Evolutionary conservation across 2,113 vertebrate genomes (phyloP), one percentile per base, ranked within the genome.

Genomic region (Gracilinanus agilis): DNA sequence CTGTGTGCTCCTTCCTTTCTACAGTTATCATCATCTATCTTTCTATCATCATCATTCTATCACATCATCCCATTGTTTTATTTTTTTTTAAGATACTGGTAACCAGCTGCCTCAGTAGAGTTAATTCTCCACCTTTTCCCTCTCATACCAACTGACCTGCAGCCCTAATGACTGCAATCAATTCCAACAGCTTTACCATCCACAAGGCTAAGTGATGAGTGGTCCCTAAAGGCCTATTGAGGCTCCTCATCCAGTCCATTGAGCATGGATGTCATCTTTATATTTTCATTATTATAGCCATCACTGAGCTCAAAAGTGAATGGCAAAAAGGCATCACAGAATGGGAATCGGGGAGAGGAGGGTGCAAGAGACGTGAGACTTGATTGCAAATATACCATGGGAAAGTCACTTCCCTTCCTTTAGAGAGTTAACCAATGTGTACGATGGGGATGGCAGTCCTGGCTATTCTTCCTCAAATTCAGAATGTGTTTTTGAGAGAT

Each of bases 201-300:
- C 9, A 0, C 2, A 54, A 44, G 54, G 11, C 21, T 90, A 89
- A 92, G 88, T 21, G 16, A 89, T 11, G 6, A 29, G 27, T 0
- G 3, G 90, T 16, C 88, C 55, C 67, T 90, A 9, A 44, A 24
- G 91, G 25, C n/a, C 55, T 44, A 3, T 16, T 2, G 44, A 53
- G 88, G 29, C 54, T 4, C 83, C 24, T 29, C 54, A 75, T 55
- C n/a, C 0, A 0, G 83, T 96, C 75, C 89, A 24, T 53, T 24
- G 27, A 91, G 4, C 54, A 89, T 0, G 19, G 0, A 0, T 0
- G 1, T n/a, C 49, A 40, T 2, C 55, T 27, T 88, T 29, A 0
- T 10, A 29, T 34, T 54, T 44, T 34, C 49, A 27, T 75, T 67
- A 61, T 53, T 92, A 91, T 49, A 91, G 90, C 1, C 0, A 29